phyloP scores from a whole-genome alignment of 2,888 invertebrate genomes.

The Drosophila rellima region DNA sequence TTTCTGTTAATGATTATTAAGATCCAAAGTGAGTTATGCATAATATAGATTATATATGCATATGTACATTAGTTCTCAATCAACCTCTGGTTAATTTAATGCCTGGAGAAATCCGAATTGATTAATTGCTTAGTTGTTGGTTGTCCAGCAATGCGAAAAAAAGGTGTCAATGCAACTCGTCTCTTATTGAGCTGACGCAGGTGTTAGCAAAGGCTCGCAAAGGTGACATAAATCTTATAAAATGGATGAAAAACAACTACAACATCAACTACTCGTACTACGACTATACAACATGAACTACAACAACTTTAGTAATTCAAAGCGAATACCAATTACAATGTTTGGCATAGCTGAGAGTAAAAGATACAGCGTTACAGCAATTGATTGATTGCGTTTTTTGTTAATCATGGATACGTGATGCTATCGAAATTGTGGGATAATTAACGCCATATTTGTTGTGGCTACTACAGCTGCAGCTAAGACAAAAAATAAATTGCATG shows the following conservation, averaged over 20 bases:
- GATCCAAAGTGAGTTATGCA: no score
- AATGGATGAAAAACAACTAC: conserved; percentile 33
- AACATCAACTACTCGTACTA: neutral
- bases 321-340: conserved; percentile 75
- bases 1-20: no score
- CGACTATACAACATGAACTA: conserved; percentile 22
- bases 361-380: conserved; percentile 63
- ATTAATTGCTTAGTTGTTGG: conserved; percentile 73
- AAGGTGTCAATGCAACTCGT: conserved; percentile 46
- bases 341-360: conserved; percentile 64
- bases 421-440: conserved; percentile 80
- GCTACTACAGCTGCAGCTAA: conserved; percentile 11
- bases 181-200: conserved; percentile 37
- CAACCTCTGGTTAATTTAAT: conserved; percentile 27
- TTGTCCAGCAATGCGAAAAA: conserved; percentile 34
- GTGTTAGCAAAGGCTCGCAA: conserved; percentile 56
- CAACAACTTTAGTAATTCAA: conserved; percentile 45
- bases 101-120: conserved; percentile 35
- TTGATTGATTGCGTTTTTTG: conserved; percentile 77
- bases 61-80: neutral
- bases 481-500: conserved; percentile 71
- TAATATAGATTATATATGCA: neutral
- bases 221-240: conserved; percentile 65
- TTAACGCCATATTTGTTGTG: conserved; percentile 79
- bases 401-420: conserved; percentile 80